Evolutionary conservation across 2,113 vertebrate species (phyloP).

Genomic region (human (Homo sapiens)): DNA sequence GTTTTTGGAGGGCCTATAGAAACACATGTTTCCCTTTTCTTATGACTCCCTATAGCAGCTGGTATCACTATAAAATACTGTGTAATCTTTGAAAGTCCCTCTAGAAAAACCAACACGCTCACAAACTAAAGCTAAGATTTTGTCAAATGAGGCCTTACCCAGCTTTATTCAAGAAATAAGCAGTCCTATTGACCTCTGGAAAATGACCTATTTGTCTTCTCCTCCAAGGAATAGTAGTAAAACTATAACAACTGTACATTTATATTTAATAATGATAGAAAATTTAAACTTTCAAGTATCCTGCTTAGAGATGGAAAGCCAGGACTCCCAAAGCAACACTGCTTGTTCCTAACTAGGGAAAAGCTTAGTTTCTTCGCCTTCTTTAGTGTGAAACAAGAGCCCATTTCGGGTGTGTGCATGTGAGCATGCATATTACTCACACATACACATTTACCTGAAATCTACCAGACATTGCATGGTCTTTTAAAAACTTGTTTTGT

Average conservation of each 20-base stretch:
- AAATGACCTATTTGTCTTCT: slow-evolving; percentile 6
- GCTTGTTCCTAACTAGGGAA: background rate
- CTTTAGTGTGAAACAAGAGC: background rate
- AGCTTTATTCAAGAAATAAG: background rate
- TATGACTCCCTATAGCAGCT: background rate
- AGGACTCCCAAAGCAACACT: background rate
- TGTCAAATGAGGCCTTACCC: background rate
- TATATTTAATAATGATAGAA: slow-evolving; percentile 39
- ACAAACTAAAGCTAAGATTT: slow-evolving; percentile 28
- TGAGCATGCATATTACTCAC: background rate
- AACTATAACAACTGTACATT: background rate
- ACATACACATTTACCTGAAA: background rate
- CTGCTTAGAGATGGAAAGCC: background rate
- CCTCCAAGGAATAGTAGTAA: background rate
- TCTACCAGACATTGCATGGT: background rate
- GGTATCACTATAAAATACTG: background rate
- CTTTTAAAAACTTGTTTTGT: background rate
- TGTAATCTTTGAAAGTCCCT: slow-evolving; percentile 37
- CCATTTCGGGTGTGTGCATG: background rate
- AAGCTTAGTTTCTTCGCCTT: background rate
- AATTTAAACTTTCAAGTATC: background rate
- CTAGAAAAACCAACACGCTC: slow-evolving; percentile 39
- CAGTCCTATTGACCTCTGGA: background rate
- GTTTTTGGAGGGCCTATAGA: background rate
- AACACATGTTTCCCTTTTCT: slow-evolving; percentile 22